These are phyloP conservation scores for Amphibalanus amphitrite DNA, from an alignment of 1,140 invertebrate species.

Conservation along the genomic window DNA sequence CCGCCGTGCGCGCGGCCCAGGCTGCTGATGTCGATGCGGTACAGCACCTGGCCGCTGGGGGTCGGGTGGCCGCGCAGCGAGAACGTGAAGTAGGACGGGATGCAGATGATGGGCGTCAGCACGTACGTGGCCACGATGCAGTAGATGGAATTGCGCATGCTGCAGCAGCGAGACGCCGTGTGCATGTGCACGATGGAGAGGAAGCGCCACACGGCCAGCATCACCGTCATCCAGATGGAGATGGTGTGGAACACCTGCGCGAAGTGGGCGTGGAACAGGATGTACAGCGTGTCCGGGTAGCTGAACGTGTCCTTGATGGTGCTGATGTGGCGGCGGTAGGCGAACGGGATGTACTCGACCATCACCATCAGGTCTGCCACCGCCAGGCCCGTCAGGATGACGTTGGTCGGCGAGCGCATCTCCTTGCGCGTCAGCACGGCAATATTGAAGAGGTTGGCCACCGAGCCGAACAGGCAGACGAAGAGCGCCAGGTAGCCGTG, in stretches of 20 bases:
- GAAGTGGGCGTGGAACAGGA: slow-evolving; percentile 28
- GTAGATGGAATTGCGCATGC: slow-evolving; percentile 45
- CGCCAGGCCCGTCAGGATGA: slow-evolving; percentile 59
- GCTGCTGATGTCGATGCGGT: slow-evolving; percentile 41
- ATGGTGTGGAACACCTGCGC: slow-evolving; percentile 54
- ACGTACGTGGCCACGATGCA: slow-evolving; percentile 54
- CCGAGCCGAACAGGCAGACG: slow-evolving; percentile 69
- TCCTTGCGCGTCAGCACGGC: slow-evolving; percentile 69
- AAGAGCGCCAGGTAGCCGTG: slow-evolving; percentile 49
- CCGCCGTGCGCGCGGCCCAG: slow-evolving; percentile 37
- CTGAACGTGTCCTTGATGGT: slow-evolving; percentile 16
- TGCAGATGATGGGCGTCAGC: slow-evolving; percentile 52
- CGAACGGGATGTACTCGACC: slow-evolving; percentile 69
- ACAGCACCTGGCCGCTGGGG: slow-evolving; percentile 31
- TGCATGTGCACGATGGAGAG: slow-evolving; percentile 47
- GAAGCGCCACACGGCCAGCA: slow-evolving; percentile 56
- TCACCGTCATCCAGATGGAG: slow-evolving; percentile 69
- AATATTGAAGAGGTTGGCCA: slow-evolving; percentile 79
- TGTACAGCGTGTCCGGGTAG: slow-evolving; percentile 22
- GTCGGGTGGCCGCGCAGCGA: slow-evolving; percentile 27
- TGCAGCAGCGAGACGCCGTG: slow-evolving; percentile 39
- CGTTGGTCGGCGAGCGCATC: slow-evolving; percentile 65
- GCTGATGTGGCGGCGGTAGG: slow-evolving; percentile 48
- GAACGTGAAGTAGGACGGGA: slow-evolving; percentile 55
- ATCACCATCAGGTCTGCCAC: slow-evolving; percentile 71